A percentile compares a stretch with the other conserved stretches of the same genome.
Conservation (phyloP, 2,113 vertebrate genomes). For the Bombycilla garrulus region DNA sequence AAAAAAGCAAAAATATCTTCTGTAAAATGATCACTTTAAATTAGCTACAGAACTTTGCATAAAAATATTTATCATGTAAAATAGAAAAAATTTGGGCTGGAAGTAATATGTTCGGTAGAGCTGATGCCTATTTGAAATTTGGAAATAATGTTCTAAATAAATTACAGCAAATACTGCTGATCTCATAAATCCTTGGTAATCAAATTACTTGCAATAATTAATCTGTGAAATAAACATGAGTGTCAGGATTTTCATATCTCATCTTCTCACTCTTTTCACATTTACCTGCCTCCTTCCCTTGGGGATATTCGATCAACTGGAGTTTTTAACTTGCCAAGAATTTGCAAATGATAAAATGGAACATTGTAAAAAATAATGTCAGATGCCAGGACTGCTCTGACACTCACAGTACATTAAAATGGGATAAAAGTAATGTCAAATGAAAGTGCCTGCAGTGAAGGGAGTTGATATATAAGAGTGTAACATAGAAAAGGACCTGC, state of each 20-base stretch:
- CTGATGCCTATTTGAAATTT: background rate
- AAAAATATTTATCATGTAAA: background rate
- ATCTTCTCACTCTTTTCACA: background rate
- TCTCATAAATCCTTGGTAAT: background rate
- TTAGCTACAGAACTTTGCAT: background rate
- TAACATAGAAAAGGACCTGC: background rate
- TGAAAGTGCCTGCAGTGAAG: background rate
- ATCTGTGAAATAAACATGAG: conserved; percentile 15
- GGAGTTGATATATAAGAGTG: background rate
- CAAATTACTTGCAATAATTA: conserved; percentile 27
- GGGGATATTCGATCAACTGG: background rate
- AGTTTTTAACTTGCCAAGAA: background rate
- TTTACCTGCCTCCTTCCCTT: background rate
- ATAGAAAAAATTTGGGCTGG: background rate
- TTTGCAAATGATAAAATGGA: conserved; percentile 13
- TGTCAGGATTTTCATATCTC: background rate
- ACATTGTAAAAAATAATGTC: conserved; percentile 12
- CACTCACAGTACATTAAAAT: background rate
- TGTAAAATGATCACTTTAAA: background rate
- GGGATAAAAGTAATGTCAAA: background rate
- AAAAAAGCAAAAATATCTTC: background rate
- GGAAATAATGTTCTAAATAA: background rate
- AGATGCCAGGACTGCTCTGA: background rate
- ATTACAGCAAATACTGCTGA: background rate
- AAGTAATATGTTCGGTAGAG: background rate